Evolutionary conservation across 2,797 vertebrate genomes (phyloP), one percentile per base, ranked within the genome.

Genomic region (Tinamus major): DNA sequence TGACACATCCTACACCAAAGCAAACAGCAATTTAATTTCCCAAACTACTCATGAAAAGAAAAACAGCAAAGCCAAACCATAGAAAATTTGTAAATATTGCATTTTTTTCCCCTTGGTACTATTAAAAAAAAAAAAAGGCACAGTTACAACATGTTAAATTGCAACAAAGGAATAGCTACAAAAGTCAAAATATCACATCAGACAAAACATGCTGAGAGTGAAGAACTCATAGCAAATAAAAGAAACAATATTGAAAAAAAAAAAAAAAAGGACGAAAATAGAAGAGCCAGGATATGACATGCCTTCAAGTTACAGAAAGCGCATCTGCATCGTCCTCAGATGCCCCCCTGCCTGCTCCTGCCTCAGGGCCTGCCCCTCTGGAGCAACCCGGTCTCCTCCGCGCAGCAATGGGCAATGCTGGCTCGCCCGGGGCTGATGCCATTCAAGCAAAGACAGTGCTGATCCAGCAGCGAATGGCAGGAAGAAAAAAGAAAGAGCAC

Each of bases 271-370:
- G 17, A 55, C 29, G 31, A 96, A 94, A 96, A 96, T 90, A 96
- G 95, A 94, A 91, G 56, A 76, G 68, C 85, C 80, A 80, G 79
- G 67, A 80, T 87, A 44, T 51, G 79, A 94, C 83, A 86, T 93
- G 95, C 89, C 95, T 94, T 79, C 42, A 4, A 95, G 93, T 84
- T 74, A 93, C 2, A 92, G 87, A 79, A 94, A 79, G 88, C 76
- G 87, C 90, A 94, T 97, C 87, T 94, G 87, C 80, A 90, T 76
- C 89, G 91, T 90, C 95, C 95, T 96, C 83, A 92, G 41, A 86
- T 96, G 71, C 88, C 93, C 93, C 94, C 88, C 68, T 37, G 79
- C 74, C 72, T 91, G 77, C 90, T 93, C 90, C 94, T 85, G 86
- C 83, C 65, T 76, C 33, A 0, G 84, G 79, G 56, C 82, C 82